These are phyloP conservation scores for Crematogaster levior DNA, from an alignment of 2,888 invertebrate genomes.

Conservation along the genomic window DNA sequence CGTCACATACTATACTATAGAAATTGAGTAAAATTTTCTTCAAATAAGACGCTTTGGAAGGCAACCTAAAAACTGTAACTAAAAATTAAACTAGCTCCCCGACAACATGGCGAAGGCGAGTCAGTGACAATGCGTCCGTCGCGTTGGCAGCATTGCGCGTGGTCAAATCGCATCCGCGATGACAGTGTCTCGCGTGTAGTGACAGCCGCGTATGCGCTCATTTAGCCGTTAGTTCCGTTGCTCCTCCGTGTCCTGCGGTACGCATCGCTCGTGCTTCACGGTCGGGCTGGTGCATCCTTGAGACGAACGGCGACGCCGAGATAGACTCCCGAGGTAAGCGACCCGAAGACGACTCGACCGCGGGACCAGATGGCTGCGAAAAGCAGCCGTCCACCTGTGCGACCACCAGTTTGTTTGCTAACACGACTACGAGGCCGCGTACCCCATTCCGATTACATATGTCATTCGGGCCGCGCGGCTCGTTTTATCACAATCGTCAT, in stretches of 20 bases:
- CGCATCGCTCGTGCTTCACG: background rate
- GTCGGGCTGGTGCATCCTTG: background rate
- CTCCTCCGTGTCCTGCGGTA: background rate
- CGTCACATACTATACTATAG: no score
- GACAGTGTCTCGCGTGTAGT: conserved; percentile 74
- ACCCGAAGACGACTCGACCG: conserved; percentile 31
- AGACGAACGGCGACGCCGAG: background rate
- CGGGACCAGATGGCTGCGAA: conserved; percentile 66
- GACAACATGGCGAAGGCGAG: background rate
- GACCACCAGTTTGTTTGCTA: conserved; percentile 67
- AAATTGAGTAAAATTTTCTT: no score
- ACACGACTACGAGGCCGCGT: conserved; percentile 59
- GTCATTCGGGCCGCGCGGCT: background rate
- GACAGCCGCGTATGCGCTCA: conserved; percentile 70
- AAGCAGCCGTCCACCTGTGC: conserved; percentile 51
- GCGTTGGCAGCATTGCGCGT: conserved; percentile 66
- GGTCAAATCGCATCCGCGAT: conserved; percentile 65
- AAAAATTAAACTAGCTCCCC: no score
- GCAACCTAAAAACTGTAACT: no score
- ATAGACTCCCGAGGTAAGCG: conserved; percentile 56
- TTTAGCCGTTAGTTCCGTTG: conserved; percentile 16
- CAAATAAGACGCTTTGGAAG: no score
- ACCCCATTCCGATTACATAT: conserved; percentile 37
- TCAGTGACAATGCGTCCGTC: conserved; percentile 18
- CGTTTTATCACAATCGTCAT: background rate